A percentile compares a stretch with the other conserved stretches of the same genome.
phyloP scores from a whole-genome alignment of 2,888 invertebrate species.

The Panorpa germanica region DNA sequence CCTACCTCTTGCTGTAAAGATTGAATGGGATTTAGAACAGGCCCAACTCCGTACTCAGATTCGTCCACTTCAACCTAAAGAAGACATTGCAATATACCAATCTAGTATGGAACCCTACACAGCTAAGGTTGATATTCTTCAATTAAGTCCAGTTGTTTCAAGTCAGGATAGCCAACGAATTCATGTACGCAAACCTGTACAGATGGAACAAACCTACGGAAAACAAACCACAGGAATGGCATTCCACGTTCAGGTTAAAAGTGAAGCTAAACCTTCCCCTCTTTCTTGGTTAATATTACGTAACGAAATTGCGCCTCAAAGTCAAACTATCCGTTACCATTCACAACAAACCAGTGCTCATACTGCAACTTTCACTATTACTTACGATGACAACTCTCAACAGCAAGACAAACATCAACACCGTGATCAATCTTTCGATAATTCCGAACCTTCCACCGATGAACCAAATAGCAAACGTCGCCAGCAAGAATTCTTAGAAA shows the following conservation, averaged over 20 bases:
- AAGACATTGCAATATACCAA: slow-evolving; percentile 32
- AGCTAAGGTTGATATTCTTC: slow-evolving; percentile 32
- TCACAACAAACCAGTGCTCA: too few species aligned
- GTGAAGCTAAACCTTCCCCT: slow-evolving; percentile 28
- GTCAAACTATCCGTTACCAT: too few species aligned
- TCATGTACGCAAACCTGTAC: slow-evolving; percentile 19
- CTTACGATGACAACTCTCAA: slow-evolving; percentile 10
- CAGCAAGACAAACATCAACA: slow-evolving; percentile 12
- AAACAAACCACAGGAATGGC: slow-evolving; percentile 29
- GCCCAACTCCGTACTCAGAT: slow-evolving; percentile 27
- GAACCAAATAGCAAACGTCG: slow-evolving; percentile 28
- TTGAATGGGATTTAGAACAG: slow-evolving; percentile 28
- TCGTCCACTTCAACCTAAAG: slow-evolving; percentile 27
- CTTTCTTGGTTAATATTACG: too few species aligned
- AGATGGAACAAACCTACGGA: slow-evolving; percentile 25
- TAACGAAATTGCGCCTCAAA: too few species aligned
- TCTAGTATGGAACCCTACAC: slow-evolving; percentile 45
- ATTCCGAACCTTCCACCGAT: slow-evolving; percentile 15
- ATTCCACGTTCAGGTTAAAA: slow-evolving; percentile 31
- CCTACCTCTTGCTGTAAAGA: slow-evolving; percentile 29
- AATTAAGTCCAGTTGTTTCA: slow-evolving; percentile 28
- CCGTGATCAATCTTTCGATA: slow-evolving; percentile 7
- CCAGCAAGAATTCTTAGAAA: slow-evolving; percentile 30
- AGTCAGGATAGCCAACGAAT: slow-evolving; percentile 28
- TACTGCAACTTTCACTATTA: not conserved